These are phyloP conservation scores for Idaea aversata DNA, from an alignment of 2,888 invertebrate genomes.

Conservation along the genomic window DNA sequence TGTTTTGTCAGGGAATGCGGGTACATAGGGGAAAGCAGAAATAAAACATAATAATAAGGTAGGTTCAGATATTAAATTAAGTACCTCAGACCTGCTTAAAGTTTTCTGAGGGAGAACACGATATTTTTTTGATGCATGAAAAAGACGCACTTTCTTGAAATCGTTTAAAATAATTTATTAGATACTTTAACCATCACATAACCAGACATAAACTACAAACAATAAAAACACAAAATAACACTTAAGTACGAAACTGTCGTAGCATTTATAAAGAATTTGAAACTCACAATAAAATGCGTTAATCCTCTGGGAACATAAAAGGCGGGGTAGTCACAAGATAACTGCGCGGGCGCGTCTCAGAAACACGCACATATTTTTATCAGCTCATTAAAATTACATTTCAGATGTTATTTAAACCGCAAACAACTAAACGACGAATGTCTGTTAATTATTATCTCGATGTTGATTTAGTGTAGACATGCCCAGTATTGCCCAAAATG, in stretches of 20 bases:
- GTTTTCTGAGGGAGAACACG: no score
- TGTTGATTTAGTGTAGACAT: neutral
- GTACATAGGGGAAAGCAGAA: neutral
- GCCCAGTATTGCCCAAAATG: neutral
- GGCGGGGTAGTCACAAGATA: conserved; percentile 17
- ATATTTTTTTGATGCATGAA: no score
- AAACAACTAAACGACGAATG: conserved; percentile 69
- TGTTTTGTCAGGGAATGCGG: neutral
- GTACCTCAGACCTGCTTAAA: no score
- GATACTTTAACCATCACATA: no score
- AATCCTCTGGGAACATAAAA: conserved; percentile 15
- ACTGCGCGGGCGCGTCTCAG: conserved; percentile 40
- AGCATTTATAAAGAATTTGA: conserved; percentile 20
- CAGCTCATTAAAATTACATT: conserved; percentile 78
- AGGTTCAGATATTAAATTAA: no score
- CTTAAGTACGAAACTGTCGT: neutral
- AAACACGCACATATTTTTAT: conserved; percentile 67
- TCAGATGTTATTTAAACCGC: conserved; percentile 76
- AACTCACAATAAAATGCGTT: conserved; percentile 20
- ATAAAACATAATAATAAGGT: no score
- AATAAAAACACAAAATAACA: neutral
- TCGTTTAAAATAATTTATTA: no score
- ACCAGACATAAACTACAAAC: neutral
- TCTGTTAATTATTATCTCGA: neutral
- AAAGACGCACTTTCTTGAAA: neutral